Percentiles rank a stretch among this genome's conserved stretches.
Conservation (phyloP, 2,888 invertebrate species). For the Microplitis manilae region DNA sequence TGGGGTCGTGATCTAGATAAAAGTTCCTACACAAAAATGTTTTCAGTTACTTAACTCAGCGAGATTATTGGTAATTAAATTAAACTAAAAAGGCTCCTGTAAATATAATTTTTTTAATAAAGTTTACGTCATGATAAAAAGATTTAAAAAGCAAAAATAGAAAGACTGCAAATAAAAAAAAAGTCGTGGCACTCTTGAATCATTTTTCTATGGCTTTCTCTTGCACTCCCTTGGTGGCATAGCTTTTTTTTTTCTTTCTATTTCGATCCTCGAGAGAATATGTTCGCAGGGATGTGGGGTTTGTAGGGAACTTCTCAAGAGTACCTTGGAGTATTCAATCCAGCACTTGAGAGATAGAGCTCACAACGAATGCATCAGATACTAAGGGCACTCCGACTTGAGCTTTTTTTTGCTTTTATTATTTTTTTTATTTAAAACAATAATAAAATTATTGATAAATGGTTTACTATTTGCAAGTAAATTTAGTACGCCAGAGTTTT, state of each 20-base stretch:
- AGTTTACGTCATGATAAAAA: neutral
- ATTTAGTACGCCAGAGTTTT: too few species aligned
- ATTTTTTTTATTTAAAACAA: neutral
- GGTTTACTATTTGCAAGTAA: neutral
- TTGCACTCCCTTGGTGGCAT: neutral
- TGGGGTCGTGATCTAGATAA: neutral
- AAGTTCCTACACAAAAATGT: neutral
- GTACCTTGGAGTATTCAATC: conserved; percentile 39
- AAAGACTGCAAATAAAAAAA: neutral
- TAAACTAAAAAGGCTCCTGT: neutral
- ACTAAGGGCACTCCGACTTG: conserved; percentile 11
- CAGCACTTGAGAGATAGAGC: conserved; percentile 31
- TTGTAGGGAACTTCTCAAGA: conserved; percentile 35
- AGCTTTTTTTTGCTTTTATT: conserved; percentile 3
- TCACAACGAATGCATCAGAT: conserved; percentile 38
- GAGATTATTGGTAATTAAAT: neutral
- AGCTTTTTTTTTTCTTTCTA: conserved; percentile 25
- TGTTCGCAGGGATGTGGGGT: conserved; percentile 31
- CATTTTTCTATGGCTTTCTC: conserved; percentile 29
- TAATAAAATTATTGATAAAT: neutral
- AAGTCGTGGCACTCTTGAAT: conserved; percentile 41
- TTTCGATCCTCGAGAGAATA: conserved; percentile 10
- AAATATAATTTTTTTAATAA: neutral
- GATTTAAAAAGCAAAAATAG: neutral
- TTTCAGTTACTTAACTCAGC: neutral